Percentiles rank a stretch among this genome's conserved stretches.
These are phyloP conservation scores for Muricea muricata DNA, from an alignment of 92 coral and sea anemone genomes.

Conservation along the genomic window DNA sequence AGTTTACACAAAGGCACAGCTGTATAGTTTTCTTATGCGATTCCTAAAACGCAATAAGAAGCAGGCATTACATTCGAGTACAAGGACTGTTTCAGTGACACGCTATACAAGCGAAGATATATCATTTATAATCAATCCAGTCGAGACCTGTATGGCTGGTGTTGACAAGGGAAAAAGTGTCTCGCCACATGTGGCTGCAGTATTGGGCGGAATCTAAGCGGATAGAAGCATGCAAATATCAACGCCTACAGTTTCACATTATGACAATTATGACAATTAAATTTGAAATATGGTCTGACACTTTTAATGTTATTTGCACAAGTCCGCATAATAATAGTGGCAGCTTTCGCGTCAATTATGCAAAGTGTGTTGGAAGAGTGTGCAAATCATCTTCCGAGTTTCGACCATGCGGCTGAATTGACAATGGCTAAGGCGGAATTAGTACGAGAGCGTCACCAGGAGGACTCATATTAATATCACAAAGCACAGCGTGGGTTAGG, in stretches of 20 bases:
- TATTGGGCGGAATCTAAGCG: not conserved
- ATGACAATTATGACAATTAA: slow-evolving; percentile 1
- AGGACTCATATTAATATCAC: too few relatives aligned
- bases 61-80: not conserved
- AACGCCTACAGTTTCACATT: slow-evolving; percentile 3
- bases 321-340: too few relatives aligned
- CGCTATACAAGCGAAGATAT: not conserved
- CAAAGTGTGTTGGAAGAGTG: too few relatives aligned
- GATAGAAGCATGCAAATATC: not conserved
- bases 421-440: too few relatives aligned
- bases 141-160: not conserved
- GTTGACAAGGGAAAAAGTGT: slow-evolving; percentile 9
- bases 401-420: too few relatives aligned
- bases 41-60: not conserved
- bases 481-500: too few relatives aligned
- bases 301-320: too few relatives aligned
- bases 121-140: not conserved
- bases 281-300: not conserved
- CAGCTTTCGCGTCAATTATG: too few relatives aligned
- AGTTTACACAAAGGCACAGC: not conserved
- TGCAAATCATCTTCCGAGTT: too few relatives aligned
- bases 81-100: not conserved
- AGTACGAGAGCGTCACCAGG: too few relatives aligned
- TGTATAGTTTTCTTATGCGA: not conserved
- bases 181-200: not conserved